Conservation (phyloP, 2,888 invertebrate genomes). For the Deilephila elpenor region DNA sequence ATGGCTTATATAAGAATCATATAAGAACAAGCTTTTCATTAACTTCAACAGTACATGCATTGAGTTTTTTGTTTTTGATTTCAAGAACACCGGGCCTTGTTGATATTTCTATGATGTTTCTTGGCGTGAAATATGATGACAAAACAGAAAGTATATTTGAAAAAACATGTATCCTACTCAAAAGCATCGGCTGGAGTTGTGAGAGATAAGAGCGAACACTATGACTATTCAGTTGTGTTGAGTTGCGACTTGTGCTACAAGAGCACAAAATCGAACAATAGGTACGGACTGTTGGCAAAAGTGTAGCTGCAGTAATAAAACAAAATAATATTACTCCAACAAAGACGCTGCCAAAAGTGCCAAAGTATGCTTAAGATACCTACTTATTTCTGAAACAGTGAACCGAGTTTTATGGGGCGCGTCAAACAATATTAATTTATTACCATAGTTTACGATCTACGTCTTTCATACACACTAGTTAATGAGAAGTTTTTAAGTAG, state of each 20-base stretch:
- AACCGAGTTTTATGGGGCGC: no score
- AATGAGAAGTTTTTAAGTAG: no score
- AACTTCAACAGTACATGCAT: no score
- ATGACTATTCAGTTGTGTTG: background rate
- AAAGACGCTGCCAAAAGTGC: background rate
- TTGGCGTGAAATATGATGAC: background rate
- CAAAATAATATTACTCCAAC: background rate
- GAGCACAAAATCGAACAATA: slow-evolving; percentile 8
- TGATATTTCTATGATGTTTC: no score
- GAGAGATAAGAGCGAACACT: slow-evolving; percentile 6
- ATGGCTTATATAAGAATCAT: no score
- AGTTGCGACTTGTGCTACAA: background rate
- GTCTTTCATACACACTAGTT: no score
- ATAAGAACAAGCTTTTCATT: no score
- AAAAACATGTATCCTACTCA: background rate
- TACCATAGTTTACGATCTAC: no score
- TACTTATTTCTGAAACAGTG: no score
- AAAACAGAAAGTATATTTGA: background rate
- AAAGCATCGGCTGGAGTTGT: slow-evolving; percentile 6
- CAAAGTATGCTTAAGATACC: background rate
- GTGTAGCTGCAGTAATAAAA: background rate
- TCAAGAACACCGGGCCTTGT: no score
- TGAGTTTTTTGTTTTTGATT: no score
- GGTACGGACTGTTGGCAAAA: slow-evolving; percentile 5
- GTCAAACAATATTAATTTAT: no score